These are phyloP conservation scores for Galerucella pusilla DNA, from an alignment of 2,888 invertebrate species.

Conservation along the genomic window DNA sequence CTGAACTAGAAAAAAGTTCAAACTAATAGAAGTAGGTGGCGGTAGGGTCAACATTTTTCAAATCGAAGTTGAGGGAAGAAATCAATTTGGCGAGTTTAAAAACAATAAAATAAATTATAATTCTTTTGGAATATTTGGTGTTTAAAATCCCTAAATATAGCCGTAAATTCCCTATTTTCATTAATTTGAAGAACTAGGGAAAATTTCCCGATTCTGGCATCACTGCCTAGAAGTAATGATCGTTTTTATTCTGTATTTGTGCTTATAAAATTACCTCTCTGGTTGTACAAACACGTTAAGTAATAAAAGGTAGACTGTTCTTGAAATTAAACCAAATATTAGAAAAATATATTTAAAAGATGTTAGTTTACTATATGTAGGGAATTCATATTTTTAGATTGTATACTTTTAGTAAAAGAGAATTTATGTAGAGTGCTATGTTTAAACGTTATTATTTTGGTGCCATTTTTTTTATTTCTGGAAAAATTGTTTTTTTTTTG, in stretches of 20 bases:
- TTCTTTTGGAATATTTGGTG: too few species aligned
- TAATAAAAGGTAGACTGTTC: background rate
- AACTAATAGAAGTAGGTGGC: too few species aligned
- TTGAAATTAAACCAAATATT: conserved; percentile 6
- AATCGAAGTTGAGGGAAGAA: too few species aligned
- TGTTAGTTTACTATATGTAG: background rate
- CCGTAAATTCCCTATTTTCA: too few species aligned
- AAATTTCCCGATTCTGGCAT: too few species aligned
- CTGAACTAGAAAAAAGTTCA: too few species aligned
- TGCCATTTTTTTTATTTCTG: conserved; percentile 9
- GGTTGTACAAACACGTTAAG: background rate
- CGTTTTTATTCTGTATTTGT: background rate
- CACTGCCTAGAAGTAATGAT: background rate
- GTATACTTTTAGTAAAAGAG: background rate
- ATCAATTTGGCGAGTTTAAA: too few species aligned
- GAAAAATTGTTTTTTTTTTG: conserved; percentile 1
- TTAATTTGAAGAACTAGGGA: too few species aligned
- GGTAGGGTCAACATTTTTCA: too few species aligned
- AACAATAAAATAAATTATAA: too few species aligned
- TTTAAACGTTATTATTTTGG: background rate
- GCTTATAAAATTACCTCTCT: conserved; percentile 1
- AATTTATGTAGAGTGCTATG: background rate
- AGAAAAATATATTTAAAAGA: background rate
- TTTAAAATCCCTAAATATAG: too few species aligned
- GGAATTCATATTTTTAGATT: background rate